Conservation (phyloP, 2,888 invertebrate species). For the Fissipunctia ypsillon region DNA sequence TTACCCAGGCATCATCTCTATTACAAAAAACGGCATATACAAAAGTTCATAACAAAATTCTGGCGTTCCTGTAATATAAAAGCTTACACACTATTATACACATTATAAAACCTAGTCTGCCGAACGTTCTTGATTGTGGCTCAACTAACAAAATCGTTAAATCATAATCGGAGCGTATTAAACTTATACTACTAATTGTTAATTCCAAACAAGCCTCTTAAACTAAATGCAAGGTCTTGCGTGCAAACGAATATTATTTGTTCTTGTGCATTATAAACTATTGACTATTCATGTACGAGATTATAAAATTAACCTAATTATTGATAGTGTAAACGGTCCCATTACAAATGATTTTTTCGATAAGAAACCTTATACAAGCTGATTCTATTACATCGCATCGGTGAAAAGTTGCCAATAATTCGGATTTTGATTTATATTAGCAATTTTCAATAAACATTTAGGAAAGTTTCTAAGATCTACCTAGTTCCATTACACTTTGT, state of each 20-base stretch:
- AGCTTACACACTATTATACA: conserved; percentile 18
- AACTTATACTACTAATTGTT: conserved; percentile 23
- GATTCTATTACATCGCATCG: neutral
- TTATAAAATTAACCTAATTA: conserved; percentile 33
- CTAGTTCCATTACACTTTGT: neutral
- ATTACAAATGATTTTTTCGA: neutral
- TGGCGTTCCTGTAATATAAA: neutral
- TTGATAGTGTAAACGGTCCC: neutral
- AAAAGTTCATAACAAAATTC: conserved; percentile 2
- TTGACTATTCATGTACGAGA: conserved; percentile 46
- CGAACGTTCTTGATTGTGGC: neutral
- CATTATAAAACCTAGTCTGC: too few species aligned
- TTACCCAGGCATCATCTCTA: too few species aligned
- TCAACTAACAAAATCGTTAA: conserved; percentile 7
- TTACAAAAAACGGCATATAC: neutral
- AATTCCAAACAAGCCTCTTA: conserved; percentile 30
- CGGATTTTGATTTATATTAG: neutral
- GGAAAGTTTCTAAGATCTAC: neutral
- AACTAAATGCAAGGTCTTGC: conserved; percentile 50
- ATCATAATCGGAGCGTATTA: neutral
- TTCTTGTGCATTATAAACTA: conserved; percentile 47
- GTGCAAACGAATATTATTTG: conserved; percentile 43
- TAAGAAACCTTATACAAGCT: neutral
- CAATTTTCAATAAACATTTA: neutral
- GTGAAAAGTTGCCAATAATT: neutral